Evolutionary conservation across 2,888 invertebrate genomes (phyloP), one percentile per base, ranked within the genome.

Genomic region (Trissolcus brochymenae): DNA sequence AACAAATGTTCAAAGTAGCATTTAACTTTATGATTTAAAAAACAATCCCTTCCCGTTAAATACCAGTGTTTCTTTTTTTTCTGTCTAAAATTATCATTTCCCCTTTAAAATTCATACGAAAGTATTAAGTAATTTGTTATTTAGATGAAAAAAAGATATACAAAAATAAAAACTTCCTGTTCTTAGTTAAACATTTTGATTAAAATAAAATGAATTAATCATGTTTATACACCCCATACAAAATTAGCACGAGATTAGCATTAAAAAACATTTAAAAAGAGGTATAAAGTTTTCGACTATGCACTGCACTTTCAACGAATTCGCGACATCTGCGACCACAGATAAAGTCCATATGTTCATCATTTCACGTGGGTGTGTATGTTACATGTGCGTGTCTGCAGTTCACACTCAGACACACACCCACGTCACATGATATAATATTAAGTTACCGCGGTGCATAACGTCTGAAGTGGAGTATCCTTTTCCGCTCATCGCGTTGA

Each of bases 261-360:
- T 35, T 35, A 46, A 25, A 25, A 25, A 35, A 35, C 35, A 35
- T 35, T 11, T 35, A 11, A 35, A 35, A 35, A 35, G 35, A 1
- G 7, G 11, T 11, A 35, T 11, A 1, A 35, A 35, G 35, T 35
- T 35, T 7, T 35, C 9, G 9, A 35, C 35, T 35, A 35, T 35
- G 35, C 35, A 66, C 49, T 53, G 65, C 55, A 59, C 65, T 72
- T 72, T 60, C 66, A 60, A 61, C 68, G 68, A 57, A 64, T 72
- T 72, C 59, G 64, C 73, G 66, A 73, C 73, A 73, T 73, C 66
- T 73, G 73, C 60, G 73, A 49, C 55, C 65, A 57, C 54, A 73
- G 73, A 73, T 73, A 73, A 55, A 65, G 55, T 65, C 49, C 73
- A 60, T 73, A 60, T 66, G 66, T 54, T 49, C 49, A 41, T 17